Conservation (phyloP, 2,797 vertebrate species). For the Syngnathus rostellatus region DNA sequence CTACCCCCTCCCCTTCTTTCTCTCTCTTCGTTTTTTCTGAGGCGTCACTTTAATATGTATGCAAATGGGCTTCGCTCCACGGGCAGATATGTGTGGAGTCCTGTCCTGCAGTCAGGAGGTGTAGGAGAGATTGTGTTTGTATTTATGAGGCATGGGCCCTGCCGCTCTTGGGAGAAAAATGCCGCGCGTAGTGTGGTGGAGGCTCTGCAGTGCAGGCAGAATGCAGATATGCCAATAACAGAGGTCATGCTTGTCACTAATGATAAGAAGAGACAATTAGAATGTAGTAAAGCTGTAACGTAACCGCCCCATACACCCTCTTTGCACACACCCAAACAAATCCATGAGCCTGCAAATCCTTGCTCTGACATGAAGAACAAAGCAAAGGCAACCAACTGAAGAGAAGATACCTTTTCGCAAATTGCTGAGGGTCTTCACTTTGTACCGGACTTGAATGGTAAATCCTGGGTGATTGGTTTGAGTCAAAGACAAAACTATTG, state of each 20-base stretch:
- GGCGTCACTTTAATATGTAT: slow-evolving; percentile 95
- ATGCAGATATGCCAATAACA: slow-evolving; percentile 67
- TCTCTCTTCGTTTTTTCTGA: slow-evolving; percentile 82
- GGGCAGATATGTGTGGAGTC: slow-evolving; percentile 79
- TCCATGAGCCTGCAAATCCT: slow-evolving; percentile 23
- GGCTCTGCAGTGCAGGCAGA: slow-evolving; percentile 67
- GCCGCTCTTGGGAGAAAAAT: slow-evolving; percentile 59
- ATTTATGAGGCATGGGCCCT: slow-evolving; percentile 70
- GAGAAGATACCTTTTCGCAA: slow-evolving; percentile 39
- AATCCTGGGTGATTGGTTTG: slow-evolving; percentile 38
- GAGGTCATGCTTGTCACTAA: slow-evolving; percentile 64
- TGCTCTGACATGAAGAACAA: slow-evolving; percentile 24
- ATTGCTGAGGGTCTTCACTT: slow-evolving; percentile 36
- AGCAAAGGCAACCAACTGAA: slow-evolving; percentile 14
- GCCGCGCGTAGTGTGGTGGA: slow-evolving; percentile 54
- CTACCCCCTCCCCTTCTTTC: slow-evolving; percentile 32
- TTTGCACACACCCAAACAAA: slow-evolving; percentile 13
- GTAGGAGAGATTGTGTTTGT: slow-evolving; percentile 72
- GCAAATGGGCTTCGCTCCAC: slow-evolving; percentile 86
- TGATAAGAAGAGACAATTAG: slow-evolving; percentile 64
- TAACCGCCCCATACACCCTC: slow-evolving; percentile 30
- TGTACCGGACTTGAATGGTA: slow-evolving; percentile 17
- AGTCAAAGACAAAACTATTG: slow-evolving; percentile 50
- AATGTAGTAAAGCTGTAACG: slow-evolving; percentile 57
- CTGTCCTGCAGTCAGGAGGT: slow-evolving; percentile 81